phyloP scores from a whole-genome alignment of 2,113 vertebrate genomes.

The Myrmophylax atrothorax region DNA sequence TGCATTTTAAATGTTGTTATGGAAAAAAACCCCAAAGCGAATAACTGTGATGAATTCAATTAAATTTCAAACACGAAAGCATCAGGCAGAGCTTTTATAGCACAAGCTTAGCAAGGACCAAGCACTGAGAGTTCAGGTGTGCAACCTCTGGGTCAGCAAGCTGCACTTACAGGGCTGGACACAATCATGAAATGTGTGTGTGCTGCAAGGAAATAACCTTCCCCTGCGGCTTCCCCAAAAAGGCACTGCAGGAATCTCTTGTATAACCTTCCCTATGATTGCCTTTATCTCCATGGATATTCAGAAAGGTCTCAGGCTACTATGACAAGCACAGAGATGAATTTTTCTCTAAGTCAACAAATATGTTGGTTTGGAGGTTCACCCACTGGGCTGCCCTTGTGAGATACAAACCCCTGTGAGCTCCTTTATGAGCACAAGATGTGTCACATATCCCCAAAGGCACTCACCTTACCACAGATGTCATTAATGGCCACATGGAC shows the following conservation, averaged over 20 bases:
- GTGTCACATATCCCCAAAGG: accelerated
- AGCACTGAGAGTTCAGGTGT: neutral
- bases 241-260: neutral
- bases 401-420: neutral
- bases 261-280: neutral
- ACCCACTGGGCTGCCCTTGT: neutral
- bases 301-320: neutral
- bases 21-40: neutral
- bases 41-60: neutral
- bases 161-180: neutral
- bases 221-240: neutral
- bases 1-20: neutral
- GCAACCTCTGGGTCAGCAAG: neutral
- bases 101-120: neutral
- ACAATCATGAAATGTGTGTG: neutral
- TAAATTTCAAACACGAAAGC: neutral
- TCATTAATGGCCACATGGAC: slow-evolving; percentile 94
- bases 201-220: neutral
- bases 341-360: neutral
- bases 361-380: neutral
- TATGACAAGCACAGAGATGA: neutral
- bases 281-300: neutral
- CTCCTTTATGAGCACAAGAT: neutral
- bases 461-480: slow-evolving; percentile 97
- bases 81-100: neutral